A percentile compares a stretch with the other conserved stretches of the same genome.
phyloP scores from a whole-genome alignment of 2,797 vertebrate genomes.

The Trachurus trachurus region DNA sequence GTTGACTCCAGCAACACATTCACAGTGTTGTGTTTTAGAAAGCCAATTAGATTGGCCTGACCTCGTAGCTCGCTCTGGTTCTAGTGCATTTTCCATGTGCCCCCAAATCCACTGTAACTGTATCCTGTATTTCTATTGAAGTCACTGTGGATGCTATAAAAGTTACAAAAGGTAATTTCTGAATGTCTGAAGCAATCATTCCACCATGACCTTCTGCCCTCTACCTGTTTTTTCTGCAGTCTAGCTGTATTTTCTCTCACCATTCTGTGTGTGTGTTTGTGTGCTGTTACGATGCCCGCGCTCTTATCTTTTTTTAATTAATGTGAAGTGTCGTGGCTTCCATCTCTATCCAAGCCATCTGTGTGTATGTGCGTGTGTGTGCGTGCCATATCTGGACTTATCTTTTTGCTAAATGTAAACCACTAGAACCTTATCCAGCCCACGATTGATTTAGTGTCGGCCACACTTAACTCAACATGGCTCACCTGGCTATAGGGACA shows the following conservation, averaged over 20 bases:
- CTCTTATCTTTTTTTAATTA: constrained; percentile 60
- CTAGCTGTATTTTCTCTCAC: constrained; percentile 3
- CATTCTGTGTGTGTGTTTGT: not conserved
- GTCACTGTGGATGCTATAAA: constrained; percentile 20
- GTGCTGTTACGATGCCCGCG: not conserved
- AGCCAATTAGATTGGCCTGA: constrained; percentile 47
- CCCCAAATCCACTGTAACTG: constrained; percentile 20
- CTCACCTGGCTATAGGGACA: constrained; percentile 20
- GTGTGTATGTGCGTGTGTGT: constrained; percentile 2
- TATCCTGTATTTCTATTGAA: constrained; percentile 27
- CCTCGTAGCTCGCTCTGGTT: constrained; percentile 25
- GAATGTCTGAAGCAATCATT: constrained; percentile 51
- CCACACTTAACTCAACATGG: constrained; percentile 40
- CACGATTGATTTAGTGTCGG: constrained; percentile 60
- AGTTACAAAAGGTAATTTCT: constrained; percentile 55
- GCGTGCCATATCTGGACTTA: constrained; percentile 42
- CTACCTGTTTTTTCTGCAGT: constrained; percentile 17
- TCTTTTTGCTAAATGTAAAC: constrained; percentile 57
- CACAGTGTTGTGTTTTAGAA: constrained; percentile 41
- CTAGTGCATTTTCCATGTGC: constrained; percentile 14
- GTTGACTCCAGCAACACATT: constrained; percentile 36
- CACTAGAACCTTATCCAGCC: constrained; percentile 52
- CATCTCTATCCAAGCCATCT: constrained; percentile 37
- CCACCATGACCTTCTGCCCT: constrained; percentile 43
- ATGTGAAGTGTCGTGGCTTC: constrained; percentile 23